Conservation (phyloP, 64 coral and sea anemone species). For the Hydrozoanthus tunicans region DNA sequence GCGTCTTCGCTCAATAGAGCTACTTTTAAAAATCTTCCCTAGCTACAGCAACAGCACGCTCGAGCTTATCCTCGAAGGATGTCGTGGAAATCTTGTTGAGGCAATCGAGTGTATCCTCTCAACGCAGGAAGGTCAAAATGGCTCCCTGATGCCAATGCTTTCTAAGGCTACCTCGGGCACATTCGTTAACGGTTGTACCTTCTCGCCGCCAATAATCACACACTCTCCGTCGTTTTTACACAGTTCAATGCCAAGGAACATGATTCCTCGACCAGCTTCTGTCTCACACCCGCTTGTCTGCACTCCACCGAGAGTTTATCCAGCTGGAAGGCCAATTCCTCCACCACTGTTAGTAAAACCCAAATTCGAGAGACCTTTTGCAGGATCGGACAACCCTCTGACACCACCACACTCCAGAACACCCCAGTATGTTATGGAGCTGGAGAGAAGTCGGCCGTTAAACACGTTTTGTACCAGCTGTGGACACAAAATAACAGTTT, state of each 20-base stretch:
- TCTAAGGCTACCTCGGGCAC: slow-evolving; percentile 21
- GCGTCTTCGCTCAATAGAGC: slow-evolving; percentile 30
- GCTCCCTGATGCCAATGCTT: not conserved
- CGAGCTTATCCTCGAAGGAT: slow-evolving; percentile 38
- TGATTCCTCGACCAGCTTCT: not conserved
- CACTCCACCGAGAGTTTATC: slow-evolving; percentile 24
- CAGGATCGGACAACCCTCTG: not conserved
- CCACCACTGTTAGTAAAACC: slow-evolving; percentile 55
- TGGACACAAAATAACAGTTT: slow-evolving; percentile 46
- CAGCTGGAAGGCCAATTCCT: slow-evolving; percentile 33
- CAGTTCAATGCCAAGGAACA: slow-evolving; percentile 29
- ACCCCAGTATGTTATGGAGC: slow-evolving; percentile 6
- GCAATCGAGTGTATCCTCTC: slow-evolving; percentile 56
- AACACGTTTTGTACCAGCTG: slow-evolving; percentile 52
- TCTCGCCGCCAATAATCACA: slow-evolving; percentile 29
- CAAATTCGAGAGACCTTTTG: slow-evolving; percentile 29
- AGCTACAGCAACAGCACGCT: slow-evolving; percentile 43
- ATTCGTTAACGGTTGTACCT: slow-evolving; percentile 25
- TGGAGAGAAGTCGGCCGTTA: slow-evolving; percentile 37
- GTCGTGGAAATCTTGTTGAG: slow-evolving; percentile 47
- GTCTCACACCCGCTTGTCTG: slow-evolving; percentile 6
- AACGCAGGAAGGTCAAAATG: slow-evolving; percentile 25
- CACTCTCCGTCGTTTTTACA: slow-evolving; percentile 30
- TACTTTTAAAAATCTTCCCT: slow-evolving; percentile 45
- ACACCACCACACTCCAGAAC: slow-evolving; percentile 19